Evolutionary conservation across 2,888 invertebrate species (phyloP), one percentile per base, ranked within the genome.

Genomic region (Himalopsyche japonica): DNA sequence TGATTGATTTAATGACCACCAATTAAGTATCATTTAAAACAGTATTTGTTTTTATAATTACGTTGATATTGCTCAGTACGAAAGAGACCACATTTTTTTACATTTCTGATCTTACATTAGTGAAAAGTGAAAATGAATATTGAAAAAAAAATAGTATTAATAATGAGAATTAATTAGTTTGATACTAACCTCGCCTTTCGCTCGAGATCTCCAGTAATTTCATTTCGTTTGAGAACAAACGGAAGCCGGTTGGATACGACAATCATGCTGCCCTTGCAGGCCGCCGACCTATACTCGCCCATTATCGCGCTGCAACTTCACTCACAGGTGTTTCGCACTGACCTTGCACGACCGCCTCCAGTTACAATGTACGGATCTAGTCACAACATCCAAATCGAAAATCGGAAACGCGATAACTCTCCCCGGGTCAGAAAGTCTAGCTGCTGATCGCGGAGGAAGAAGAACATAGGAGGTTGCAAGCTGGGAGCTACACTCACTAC

Each of bases 171-270:
- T 37, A 37, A 37, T 1, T 1, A 1, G 1, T 0, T 24, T 20
- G 30, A 1, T 34, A 88, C 92, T 93, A 91, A 97, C 97, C 97
- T 97, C 89, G 97, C 96, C 91, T 96, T 96, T 87, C 98, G 93
- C 88, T 95, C 94, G 88, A 97, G 92, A 76, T 93, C 92, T 77
- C 95, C 95, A 85, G 95, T 95, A 88, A 93, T 93, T 82, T 95
- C 93, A 92, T 96, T 94, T 89, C 96, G 93, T 89, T 94, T 95
- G 86, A 98, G 92, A 87, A 97, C 96, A 91, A 98, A 98, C 8
- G 98, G 98, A 89, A 98, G 92, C 88, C 98, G 93, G 91, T 98
- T 98, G 87, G 98, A 97, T 85, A 98, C 97, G 88, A 98, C 97
- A 89, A 98, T 97, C 94, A 98, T 95, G 89, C 95, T 96, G 88